A percentile compares a stretch with the other conserved stretches of the same genome.
These are phyloP conservation scores for Achatina immaculata DNA, from an alignment of 1,140 invertebrate genomes.

Conservation along the genomic window DNA sequence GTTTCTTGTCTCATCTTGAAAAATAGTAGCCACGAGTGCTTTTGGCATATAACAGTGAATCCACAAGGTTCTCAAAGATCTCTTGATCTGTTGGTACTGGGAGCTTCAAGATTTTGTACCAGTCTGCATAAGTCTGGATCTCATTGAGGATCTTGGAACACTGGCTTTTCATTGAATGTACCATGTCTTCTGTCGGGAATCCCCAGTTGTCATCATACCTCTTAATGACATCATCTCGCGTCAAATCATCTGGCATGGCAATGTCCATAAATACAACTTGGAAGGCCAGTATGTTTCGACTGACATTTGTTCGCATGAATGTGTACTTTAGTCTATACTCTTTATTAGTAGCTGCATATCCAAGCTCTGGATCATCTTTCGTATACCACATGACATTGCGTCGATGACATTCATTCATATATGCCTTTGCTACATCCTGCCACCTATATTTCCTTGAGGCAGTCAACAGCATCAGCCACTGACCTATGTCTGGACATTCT, in stretches of 20 bases:
- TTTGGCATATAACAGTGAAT: constrained; percentile 46
- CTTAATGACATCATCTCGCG: constrained; percentile 46
- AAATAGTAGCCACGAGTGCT: constrained; percentile 47
- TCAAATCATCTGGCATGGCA: constrained; percentile 54
- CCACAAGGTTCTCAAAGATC: constrained; percentile 46
- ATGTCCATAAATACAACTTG: constrained; percentile 62
- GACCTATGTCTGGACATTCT: constrained; percentile 60
- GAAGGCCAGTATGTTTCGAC: constrained; percentile 59
- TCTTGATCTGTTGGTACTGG: constrained; percentile 50
- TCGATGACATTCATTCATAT: constrained; percentile 54
- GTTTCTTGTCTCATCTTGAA: too few relatives aligned
- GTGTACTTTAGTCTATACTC: constrained; percentile 52
- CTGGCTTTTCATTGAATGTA: background rate
- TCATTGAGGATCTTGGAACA: constrained; percentile 14
- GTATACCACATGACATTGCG: constrained; percentile 64
- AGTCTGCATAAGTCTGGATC: constrained; percentile 24
- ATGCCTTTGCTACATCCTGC: constrained; percentile 54
- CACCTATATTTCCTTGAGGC: constrained; percentile 57
- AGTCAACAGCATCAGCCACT: constrained; percentile 59
- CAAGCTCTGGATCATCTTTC: constrained; percentile 56
- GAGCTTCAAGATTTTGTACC: constrained; percentile 52
- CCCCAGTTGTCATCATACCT: constrained; percentile 59
- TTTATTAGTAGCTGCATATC: constrained; percentile 51
- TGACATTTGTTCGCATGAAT: constrained; percentile 50
- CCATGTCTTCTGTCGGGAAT: constrained; percentile 48